phyloP scores from a whole-genome alignment of 2,888 invertebrate genomes.

The Dicyrtoma fusca region DNA sequence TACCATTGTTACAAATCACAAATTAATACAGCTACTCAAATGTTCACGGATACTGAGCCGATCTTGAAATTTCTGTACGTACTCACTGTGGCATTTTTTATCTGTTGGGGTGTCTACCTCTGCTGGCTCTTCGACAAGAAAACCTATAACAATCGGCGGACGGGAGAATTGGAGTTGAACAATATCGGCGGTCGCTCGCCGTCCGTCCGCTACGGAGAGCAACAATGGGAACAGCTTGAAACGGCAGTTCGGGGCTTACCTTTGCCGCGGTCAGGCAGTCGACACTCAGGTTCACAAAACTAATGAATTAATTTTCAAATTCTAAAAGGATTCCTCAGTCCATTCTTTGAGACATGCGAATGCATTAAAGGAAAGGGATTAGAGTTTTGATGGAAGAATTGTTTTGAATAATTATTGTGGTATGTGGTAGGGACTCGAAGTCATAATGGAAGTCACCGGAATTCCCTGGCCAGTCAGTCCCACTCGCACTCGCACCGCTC shows the following conservation, averaged over 20 bases:
- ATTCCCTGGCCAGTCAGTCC: background rate
- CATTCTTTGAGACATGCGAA: too few species aligned
- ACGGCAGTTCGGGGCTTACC: too few species aligned
- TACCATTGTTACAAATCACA: too few species aligned
- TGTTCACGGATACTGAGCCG: background rate
- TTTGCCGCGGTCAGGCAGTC: background rate
- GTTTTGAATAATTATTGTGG: too few species aligned
- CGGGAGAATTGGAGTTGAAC: background rate
- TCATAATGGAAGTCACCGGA: background rate
- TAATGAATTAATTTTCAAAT: background rate
- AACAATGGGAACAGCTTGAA: too few species aligned
- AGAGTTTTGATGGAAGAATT: too few species aligned
- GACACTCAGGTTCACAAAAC: background rate
- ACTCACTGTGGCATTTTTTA: background rate
- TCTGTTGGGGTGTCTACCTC: constrained; percentile 9
- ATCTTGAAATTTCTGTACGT: background rate
- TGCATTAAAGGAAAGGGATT: too few species aligned
- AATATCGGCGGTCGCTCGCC: background rate
- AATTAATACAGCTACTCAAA: too few species aligned
- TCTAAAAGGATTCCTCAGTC: too few species aligned
- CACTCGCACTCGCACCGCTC: too few species aligned
- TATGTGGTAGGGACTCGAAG: background rate
- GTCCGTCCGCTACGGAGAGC: background rate
- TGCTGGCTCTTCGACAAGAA: constrained; percentile 12
- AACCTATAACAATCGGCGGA: background rate